Conservation (phyloP, 2,797 vertebrate species). For the Halcyon chelicuti region DNA sequence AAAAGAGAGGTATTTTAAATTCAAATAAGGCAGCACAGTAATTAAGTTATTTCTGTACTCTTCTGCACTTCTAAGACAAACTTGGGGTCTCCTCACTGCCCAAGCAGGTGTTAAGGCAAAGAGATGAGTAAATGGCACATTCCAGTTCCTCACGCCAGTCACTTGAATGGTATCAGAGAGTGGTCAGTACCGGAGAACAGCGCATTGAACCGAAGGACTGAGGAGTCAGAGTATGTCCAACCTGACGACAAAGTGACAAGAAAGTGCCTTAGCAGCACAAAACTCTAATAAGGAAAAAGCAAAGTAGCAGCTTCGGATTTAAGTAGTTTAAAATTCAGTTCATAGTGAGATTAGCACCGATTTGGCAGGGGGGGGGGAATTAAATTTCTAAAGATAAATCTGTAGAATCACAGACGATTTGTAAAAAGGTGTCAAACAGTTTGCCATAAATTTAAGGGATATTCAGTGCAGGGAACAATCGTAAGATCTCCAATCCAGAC, state of each 20-base stretch:
- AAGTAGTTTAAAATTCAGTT: constrained; percentile 2
- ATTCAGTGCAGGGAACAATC: not conserved
- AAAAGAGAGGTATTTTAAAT: constrained; percentile 31
- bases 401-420: not conserved
- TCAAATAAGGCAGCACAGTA: constrained; percentile 14
- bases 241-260: not conserved
- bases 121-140: not conserved
- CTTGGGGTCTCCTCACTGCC: not conserved
- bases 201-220: not conserved
- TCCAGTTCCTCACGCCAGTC: not conserved
- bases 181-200: not conserved
- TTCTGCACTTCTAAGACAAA: constrained; percentile 6
- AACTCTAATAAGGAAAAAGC: not conserved
- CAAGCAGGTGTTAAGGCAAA: fast-evolving
- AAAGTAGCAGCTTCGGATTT: not conserved
- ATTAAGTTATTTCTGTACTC: constrained; percentile 40
- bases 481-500: constrained; percentile 9
- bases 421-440: constrained; percentile 19
- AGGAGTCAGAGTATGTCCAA: not conserved
- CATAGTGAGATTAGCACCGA: not conserved
- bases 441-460: constrained; percentile 23
- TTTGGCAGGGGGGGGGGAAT: constrained; percentile 13
- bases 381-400: constrained; percentile 50
- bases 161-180: not conserved
- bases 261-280: not conserved